Evolutionary conservation across 1,140 invertebrate genomes (phyloP).

Genomic region (Eriocheir sinensis): DNA sequence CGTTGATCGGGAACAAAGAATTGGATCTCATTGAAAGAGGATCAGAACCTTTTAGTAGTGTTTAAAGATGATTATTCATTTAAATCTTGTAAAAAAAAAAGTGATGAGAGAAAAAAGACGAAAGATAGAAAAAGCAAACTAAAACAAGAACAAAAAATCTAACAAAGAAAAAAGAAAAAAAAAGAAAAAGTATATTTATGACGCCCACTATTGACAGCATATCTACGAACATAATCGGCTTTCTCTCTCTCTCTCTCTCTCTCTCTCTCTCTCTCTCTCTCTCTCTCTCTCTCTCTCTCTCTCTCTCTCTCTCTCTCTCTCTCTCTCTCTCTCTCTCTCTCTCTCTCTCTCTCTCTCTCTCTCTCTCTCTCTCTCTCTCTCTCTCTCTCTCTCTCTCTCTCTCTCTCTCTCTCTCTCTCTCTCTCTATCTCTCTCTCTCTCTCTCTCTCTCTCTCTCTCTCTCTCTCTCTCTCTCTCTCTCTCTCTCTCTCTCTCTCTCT

Average conservation of each 20-base stretch:
- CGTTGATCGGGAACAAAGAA: too few relatives aligned
- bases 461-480: conserved; percentile 19
- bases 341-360: conserved; percentile 29
- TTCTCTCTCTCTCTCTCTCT: background rate
- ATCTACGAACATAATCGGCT: too few relatives aligned
- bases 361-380: background rate
- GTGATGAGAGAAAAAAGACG: too few relatives aligned
- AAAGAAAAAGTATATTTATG: too few relatives aligned
- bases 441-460: conserved; percentile 9
- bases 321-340: conserved; percentile 29
- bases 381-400: background rate
- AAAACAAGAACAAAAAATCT: too few relatives aligned
- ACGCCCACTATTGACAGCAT: too few relatives aligned
- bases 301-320: background rate
- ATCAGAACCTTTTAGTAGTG: too few relatives aligned
- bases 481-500: background rate
- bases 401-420: background rate
- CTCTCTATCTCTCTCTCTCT: conserved; percentile 14
- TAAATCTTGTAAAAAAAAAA: too few relatives aligned
- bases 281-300: background rate
- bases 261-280: background rate
- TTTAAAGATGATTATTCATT: too few relatives aligned
- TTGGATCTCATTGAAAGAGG: too few relatives aligned
- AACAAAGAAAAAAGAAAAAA: too few relatives aligned
- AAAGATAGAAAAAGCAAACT: too few relatives aligned